Base-by-base conservation (phyloP, 2,797 vertebrate genomes). In the Scomberomorus guttatus region DNA sequence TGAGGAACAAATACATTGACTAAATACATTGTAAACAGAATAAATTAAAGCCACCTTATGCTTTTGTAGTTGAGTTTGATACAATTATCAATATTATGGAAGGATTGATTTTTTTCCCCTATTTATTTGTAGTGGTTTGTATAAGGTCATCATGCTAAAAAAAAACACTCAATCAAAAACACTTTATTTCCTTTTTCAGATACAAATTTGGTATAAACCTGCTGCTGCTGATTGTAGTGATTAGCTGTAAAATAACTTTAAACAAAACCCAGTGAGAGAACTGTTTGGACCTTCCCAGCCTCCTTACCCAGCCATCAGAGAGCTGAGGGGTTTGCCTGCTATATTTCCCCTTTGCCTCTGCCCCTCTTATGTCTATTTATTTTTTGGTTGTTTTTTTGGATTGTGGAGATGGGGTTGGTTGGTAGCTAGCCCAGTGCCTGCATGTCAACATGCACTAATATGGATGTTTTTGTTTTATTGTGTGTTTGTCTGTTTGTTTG, bases 401-500 rank as follows among this genome's bases (percentile, higher is more conserved):
- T 81, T 72, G 90, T 87, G 85, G 82, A 92, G 91, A 83, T 90
- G 87, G 93, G 92, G 89, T 94, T 92, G 92, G 87, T 92, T 93
- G 90, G 83, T 93, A 90, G 87, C 50, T 75, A 82, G 75, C 70
- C 72, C 59, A 44, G 69, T 81, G 87, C 91, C 92, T 96, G 95
- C 96, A 96, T 96, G 95, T 95, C 92, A 94, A 96, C 93, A 93
- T 94, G 95, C 94, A 96, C 96, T 97, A 97, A 98, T 94, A 94
- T 94, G 94, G 87, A 96, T 95, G 95, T 96, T 96, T 95, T 94
- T 96, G 80, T 85, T 90, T 89, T 87, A 87, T 81, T 96, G 94
- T 97, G 92, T 50, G 46, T 48, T 94, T 87, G 80, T 86, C 78
- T 90, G 82, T 90, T 62, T 89, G 87, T 91, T 79, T 91, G 86